Evolutionary conservation across 2,113 vertebrate species (phyloP).

Genomic region (Setophaga petechia): DNA sequence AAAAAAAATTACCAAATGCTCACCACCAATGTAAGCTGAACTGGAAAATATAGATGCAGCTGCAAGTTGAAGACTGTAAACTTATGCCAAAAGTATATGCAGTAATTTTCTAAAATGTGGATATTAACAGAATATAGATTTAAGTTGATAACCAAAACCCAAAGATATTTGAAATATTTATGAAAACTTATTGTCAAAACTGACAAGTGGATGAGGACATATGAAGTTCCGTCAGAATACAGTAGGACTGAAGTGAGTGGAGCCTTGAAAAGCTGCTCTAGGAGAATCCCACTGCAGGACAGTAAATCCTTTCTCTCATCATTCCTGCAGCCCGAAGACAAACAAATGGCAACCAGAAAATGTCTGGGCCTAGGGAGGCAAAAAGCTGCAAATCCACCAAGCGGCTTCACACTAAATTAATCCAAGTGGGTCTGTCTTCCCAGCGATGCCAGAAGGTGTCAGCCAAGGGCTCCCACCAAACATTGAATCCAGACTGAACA

Average conservation of each 20-base stretch:
- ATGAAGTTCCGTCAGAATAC: background rate
- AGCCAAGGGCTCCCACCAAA: background rate
- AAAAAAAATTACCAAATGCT: background rate
- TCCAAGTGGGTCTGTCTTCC: background rate
- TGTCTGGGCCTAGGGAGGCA: background rate
- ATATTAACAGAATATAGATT: background rate
- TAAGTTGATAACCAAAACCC: background rate
- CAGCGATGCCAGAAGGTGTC: conserved; percentile 3
- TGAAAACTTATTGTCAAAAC: background rate
- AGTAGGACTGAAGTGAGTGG: background rate
- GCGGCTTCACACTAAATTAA: background rate
- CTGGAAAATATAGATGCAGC: background rate
- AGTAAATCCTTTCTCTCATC: background rate
- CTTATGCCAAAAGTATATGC: background rate
- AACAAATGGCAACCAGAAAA: background rate
- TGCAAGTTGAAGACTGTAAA: background rate
- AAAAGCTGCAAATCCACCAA: background rate
- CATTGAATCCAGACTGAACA: background rate
- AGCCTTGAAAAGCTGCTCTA: background rate
- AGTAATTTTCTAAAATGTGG: background rate
- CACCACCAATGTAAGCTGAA: background rate
- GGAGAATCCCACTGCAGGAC: background rate
- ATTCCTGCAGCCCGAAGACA: background rate
- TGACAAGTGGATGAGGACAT: background rate
- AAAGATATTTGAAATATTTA: background rate